These are phyloP conservation scores for Dicaeum eximium DNA, from an alignment of 2,113 vertebrate species.

Conservation along the genomic window DNA sequence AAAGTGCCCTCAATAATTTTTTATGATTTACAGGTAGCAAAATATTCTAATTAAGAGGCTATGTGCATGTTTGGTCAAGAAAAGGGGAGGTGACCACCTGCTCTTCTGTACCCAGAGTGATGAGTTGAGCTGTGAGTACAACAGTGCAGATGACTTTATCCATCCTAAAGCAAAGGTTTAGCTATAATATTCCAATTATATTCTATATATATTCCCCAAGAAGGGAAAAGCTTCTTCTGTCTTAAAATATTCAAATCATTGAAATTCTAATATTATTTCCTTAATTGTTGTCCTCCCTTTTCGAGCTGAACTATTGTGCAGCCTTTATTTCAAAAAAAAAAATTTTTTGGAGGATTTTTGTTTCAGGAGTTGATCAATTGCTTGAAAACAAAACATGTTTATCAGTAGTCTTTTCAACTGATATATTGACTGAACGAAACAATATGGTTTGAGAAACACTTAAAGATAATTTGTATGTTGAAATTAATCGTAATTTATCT, in stretches of 20 bases:
- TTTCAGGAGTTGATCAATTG: background rate
- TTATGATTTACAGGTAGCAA: background rate
- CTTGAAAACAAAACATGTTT: background rate
- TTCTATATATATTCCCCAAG: no score
- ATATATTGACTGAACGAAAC: background rate
- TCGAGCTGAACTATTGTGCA: background rate
- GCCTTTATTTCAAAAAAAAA: background rate
- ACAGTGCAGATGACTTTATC: background rate
- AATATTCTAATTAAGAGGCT: background rate
- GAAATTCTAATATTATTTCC: background rate
- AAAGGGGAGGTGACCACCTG: background rate
- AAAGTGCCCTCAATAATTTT: background rate
- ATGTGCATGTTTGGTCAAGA: background rate
- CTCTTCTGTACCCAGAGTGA: background rate
- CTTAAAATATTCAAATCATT: background rate
- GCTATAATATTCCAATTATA: background rate
- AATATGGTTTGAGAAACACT: background rate
- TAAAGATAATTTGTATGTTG: background rate
- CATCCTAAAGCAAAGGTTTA: background rate
- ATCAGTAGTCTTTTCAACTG: background rate
- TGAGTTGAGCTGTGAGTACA: background rate
- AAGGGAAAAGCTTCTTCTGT: accelerated
- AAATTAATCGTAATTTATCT: background rate
- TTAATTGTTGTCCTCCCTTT: background rate
- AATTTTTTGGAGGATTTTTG: background rate